These are phyloP conservation scores for Zootoca vivipara DNA, from an alignment of 2,113 vertebrate genomes.

Conservation along the genomic window DNA sequence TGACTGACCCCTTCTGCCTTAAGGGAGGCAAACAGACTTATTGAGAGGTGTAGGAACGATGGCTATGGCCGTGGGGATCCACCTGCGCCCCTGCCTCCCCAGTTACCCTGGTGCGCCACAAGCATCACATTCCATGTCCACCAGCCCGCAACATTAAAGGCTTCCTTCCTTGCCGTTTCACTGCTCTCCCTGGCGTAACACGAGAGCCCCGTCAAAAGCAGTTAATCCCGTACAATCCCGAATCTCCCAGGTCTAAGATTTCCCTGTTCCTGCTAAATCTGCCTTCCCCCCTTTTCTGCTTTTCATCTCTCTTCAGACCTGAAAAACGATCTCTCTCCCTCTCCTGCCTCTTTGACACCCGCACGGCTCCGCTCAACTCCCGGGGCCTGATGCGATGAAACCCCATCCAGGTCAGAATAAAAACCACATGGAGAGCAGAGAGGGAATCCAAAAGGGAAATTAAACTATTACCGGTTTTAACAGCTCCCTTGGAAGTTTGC, in stretches of 20 bases:
- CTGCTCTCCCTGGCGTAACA: constrained; percentile 66
- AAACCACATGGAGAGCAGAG: constrained; percentile 77
- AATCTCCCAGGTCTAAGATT: constrained; percentile 77
- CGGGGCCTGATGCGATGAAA: constrained; percentile 70
- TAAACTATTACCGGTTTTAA: constrained; percentile 29
- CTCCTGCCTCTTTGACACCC: constrained; percentile 70
- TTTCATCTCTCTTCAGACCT: constrained; percentile 76
- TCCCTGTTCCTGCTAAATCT: constrained; percentile 81
- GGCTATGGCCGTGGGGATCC: neutral
- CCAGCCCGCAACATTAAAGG: neutral
- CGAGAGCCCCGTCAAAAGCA: constrained; percentile 65
- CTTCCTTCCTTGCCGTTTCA: constrained; percentile 12
- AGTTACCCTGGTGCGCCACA: neutral
- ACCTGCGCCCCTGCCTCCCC: neutral
- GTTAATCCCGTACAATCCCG: constrained; percentile 81
- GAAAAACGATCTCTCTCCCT: constrained; percentile 78
- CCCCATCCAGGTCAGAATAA: constrained; percentile 66
- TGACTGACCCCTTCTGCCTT: neutral
- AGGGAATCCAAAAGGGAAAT: constrained; percentile 73
- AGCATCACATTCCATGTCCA: constrained; percentile 27
- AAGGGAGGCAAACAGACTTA: neutral
- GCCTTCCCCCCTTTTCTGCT: constrained; percentile 65
- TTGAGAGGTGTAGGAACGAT: too few species aligned
- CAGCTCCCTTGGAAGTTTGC: constrained; percentile 14
- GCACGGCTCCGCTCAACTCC: constrained; percentile 37